Percentiles rank a stretch among this genome's conserved stretches.
Evolutionary conservation across 1,140 invertebrate species (phyloP).

Genomic region (Pseudomyrmex dendroicus): DNA sequence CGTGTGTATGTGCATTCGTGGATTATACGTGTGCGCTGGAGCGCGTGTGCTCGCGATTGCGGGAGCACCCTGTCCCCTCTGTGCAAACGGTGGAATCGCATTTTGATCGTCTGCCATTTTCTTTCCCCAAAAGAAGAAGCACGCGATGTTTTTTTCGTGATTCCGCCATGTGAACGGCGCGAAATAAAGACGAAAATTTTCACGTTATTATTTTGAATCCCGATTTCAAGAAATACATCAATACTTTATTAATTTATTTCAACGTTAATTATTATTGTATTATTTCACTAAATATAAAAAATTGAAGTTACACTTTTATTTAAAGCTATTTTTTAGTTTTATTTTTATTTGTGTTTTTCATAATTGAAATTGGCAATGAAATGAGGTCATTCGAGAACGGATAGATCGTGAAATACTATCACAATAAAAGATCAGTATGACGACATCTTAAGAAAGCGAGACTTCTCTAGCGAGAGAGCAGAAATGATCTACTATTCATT

Average conservation of each 20-base stretch:
- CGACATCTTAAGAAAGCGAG: constrained; percentile 22
- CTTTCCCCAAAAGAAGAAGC: constrained; percentile 39
- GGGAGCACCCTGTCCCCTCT: not conserved
- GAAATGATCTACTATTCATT: constrained; percentile 63
- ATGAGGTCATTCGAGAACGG: constrained; percentile 67
- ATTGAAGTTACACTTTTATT: no score
- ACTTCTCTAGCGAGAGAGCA: constrained; percentile 59
- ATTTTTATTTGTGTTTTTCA: no score
- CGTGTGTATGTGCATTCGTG: constrained; percentile 61
- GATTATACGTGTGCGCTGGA: constrained; percentile 25
- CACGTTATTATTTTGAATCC: not conserved
- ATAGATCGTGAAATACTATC: constrained; percentile 71
- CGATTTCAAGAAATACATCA: not conserved
- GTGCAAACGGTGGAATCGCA: constrained; percentile 49
- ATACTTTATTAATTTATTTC: not conserved
- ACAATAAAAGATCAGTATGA: constrained; percentile 65
- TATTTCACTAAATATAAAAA: no score
- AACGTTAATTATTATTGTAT: no score
- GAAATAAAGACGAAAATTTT: not conserved
- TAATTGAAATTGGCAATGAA: constrained; percentile 69
- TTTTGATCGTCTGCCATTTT: constrained; percentile 54
- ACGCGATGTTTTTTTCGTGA: constrained; percentile 42
- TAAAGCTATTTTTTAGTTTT: no score
- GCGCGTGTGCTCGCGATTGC: constrained; percentile 50
- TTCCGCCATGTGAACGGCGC: constrained; percentile 61